Evolutionary conservation across 2,797 vertebrate species (phyloP).

Genomic region (Parauchenoglanis ngamensis): DNA sequence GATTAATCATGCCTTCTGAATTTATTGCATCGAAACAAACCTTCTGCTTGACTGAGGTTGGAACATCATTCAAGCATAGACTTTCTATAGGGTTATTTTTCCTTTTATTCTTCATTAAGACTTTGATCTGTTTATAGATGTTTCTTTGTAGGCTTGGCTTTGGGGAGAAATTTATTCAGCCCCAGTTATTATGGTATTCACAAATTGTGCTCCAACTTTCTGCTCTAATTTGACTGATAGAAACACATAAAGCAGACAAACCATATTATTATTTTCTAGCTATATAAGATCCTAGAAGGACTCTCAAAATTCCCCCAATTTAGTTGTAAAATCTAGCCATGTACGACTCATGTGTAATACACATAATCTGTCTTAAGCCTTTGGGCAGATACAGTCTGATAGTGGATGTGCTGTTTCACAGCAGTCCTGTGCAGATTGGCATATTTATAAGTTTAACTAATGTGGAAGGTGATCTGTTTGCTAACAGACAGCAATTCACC

Average conservation of each 20-base stretch:
- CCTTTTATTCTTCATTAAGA: not conserved
- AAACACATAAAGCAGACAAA: not conserved
- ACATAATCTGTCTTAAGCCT: not conserved
- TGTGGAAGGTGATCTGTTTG: conserved; percentile 1
- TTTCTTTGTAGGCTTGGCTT: not conserved
- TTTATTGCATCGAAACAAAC: not conserved
- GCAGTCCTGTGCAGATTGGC: not conserved
- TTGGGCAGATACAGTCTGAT: not conserved
- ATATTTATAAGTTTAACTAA: not conserved
- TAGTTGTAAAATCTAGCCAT: not conserved
- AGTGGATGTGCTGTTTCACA: not conserved
- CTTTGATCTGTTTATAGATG: too few relatives aligned
- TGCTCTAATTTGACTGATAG: not conserved
- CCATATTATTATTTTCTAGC: not conserved
- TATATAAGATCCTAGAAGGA: not conserved
- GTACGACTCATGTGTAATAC: not conserved
- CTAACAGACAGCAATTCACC: not conserved
- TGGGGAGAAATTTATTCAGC: not conserved
- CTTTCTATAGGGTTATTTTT: not conserved
- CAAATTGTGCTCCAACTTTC: not conserved
- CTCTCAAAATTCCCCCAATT: not conserved
- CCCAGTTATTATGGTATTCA: not conserved
- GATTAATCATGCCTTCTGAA: not conserved
- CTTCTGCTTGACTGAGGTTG: not conserved
- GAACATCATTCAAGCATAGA: not conserved